Conservation (phyloP, 2,888 invertebrate species). For the Timandra comae region DNA sequence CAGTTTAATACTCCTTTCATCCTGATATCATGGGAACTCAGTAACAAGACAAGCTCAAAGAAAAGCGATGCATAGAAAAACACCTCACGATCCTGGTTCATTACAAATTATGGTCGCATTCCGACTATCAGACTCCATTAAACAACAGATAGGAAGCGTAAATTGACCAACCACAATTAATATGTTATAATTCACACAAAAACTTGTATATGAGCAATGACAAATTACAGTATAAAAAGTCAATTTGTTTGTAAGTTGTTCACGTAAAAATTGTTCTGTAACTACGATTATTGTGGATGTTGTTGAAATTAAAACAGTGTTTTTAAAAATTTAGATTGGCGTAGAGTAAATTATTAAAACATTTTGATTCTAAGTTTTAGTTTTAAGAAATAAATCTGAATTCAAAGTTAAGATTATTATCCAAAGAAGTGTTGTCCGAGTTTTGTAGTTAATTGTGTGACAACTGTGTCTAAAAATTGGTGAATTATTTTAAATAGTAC, state of each 20-base stretch:
- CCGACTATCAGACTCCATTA: slow-evolving; percentile 54
- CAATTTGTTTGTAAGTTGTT: slow-evolving; percentile 7
- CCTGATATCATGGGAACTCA: slow-evolving; percentile 62
- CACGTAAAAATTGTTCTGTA: no score
- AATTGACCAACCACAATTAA: slow-evolving; percentile 49
- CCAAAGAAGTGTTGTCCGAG: no score
- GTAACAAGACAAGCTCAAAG: slow-evolving; percentile 68
- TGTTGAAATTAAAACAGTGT: no score
- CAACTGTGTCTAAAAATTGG: no score
- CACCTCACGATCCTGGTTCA: slow-evolving; percentile 69
- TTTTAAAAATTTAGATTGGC: no score
- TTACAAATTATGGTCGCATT: slow-evolving; percentile 76
- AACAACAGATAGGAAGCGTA: slow-evolving; percentile 41
- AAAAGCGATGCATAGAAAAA: slow-evolving; percentile 64
- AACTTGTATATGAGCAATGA: slow-evolving; percentile 52
- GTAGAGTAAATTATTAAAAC: no score
- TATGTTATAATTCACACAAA: slow-evolving; percentile 55
- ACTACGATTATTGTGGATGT: no score
- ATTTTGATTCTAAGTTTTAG: no score
- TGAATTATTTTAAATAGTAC: no score
- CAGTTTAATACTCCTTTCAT: slow-evolving; percentile 11
- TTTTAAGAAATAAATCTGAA: no score
- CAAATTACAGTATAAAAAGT: slow-evolving; percentile 55
- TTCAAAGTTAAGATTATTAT: no score
- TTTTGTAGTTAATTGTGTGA: no score